These are phyloP conservation scores for Leptonema lineaticorne DNA, from an alignment of 1,140 invertebrate species.

Conservation along the genomic window DNA sequence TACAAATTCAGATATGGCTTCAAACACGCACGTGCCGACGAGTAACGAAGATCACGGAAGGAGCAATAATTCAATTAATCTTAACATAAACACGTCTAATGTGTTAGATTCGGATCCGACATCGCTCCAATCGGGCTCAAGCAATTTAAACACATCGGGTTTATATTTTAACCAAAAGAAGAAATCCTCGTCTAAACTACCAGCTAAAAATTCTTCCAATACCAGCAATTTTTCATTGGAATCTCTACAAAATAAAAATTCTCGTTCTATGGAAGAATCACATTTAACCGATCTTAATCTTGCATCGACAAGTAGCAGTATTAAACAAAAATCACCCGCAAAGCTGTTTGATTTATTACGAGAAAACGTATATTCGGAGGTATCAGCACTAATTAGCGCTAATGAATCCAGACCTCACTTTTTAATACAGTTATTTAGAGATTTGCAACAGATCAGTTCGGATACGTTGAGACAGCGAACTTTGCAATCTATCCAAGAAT, in stretches of 20 bases:
- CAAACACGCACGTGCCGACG: constrained; percentile 28
- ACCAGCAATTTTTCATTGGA: constrained; percentile 48
- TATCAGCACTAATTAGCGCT: constrained; percentile 67
- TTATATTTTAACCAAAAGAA: constrained; percentile 45
- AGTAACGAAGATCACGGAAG: constrained; percentile 39
- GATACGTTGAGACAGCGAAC: constrained; percentile 64
- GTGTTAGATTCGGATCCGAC: constrained; percentile 48
- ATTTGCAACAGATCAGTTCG: constrained; percentile 65
- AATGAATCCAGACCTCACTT: constrained; percentile 70
- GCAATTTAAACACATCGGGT: constrained; percentile 47
- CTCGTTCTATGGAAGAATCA: constrained; percentile 45
- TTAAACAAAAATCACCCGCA: constrained; percentile 53
- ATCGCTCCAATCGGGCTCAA: constrained; percentile 50
- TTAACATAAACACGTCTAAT: constrained; percentile 47
- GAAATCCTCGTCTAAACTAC: constrained; percentile 52
- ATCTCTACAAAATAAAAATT: constrained; percentile 49
- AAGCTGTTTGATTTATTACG: constrained; percentile 66
- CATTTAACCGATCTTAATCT: constrained; percentile 50
- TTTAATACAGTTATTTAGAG: constrained; percentile 65
- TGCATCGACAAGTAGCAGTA: constrained; percentile 48
- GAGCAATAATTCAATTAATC: constrained; percentile 40
- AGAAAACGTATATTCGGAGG: constrained; percentile 69
- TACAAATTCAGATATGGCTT: constrained; percentile 52
- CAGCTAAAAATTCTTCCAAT: constrained; percentile 51
- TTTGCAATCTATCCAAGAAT: constrained; percentile 60